These are phyloP conservation scores for Fopius arisanus DNA, from an alignment of 1,140 invertebrate genomes.

Conservation along the genomic window DNA sequence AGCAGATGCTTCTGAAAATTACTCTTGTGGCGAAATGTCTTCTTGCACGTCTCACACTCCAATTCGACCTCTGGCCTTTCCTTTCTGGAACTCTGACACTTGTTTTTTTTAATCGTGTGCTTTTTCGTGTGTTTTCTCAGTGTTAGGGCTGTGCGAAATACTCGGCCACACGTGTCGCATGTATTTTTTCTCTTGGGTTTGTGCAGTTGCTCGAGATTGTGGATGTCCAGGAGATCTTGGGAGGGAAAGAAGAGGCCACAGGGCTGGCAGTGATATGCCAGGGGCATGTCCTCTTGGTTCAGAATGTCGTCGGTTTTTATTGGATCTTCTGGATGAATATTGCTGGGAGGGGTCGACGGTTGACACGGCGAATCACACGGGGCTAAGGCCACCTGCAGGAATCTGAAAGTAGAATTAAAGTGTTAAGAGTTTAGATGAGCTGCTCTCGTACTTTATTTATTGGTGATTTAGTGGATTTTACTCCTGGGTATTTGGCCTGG, in stretches of 20 bases:
- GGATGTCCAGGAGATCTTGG: constrained; percentile 46
- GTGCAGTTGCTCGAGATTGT: constrained; percentile 43
- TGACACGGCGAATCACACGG: not conserved
- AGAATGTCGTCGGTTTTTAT: constrained; percentile 11
- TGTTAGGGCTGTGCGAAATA: constrained; percentile 48
- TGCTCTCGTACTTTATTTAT: not conserved
- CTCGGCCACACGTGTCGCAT: constrained; percentile 51
- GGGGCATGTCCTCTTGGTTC: constrained; percentile 43
- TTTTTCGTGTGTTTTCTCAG: constrained; percentile 56
- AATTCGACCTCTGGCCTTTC: constrained; percentile 47
- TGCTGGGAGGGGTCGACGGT: not conserved
- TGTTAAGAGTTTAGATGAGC: constrained; percentile 40
- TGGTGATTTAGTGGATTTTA: not conserved
- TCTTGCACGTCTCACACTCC: constrained; percentile 56
- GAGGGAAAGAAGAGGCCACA: constrained; percentile 50
- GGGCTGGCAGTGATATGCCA: constrained; percentile 50
- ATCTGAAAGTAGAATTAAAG: constrained; percentile 61
- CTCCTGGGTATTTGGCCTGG: not conserved
- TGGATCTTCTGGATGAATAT: not conserved
- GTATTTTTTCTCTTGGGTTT: constrained; percentile 50
- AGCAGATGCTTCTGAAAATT: constrained; percentile 59
- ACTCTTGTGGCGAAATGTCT: constrained; percentile 57
- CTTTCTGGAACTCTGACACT: constrained; percentile 33
- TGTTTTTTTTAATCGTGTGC: constrained; percentile 42
- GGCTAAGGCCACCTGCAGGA: constrained; percentile 35